phyloP scores from a whole-genome alignment of 2,888 invertebrate species.

The Rhogogaster chlorosoma region DNA sequence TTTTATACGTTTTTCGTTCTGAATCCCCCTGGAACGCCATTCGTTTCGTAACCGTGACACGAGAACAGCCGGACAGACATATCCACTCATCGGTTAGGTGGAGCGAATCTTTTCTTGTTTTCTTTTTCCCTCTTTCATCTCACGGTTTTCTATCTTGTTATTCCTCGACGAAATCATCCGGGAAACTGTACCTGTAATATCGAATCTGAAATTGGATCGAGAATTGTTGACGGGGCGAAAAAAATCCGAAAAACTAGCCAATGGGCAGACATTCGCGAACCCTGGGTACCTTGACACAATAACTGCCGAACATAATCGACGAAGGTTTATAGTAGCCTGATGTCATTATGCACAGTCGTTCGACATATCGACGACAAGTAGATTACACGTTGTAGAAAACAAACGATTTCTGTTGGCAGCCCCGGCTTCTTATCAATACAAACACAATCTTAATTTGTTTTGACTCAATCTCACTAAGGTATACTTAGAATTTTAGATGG shows the following conservation, averaged over 20 bases:
- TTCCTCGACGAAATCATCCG: background rate
- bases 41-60: conserved; percentile 26
- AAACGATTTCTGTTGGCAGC: background rate
- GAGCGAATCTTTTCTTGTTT: background rate
- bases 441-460: background rate
- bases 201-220: background rate
- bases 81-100: conserved; percentile 12
- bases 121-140: background rate
- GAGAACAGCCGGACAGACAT: conserved; percentile 8
- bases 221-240: background rate
- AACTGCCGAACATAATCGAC: background rate
- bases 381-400: background rate
- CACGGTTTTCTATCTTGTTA: background rate
- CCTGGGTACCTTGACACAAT: background rate
- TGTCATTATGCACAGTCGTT: conserved; percentile 2
- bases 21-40: conserved; percentile 21
- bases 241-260: background rate
- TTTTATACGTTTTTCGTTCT: conserved; percentile 27
- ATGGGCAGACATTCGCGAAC: too few relatives aligned
- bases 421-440: background rate
- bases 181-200: background rate
- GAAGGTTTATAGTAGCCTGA: background rate
- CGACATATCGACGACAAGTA: conserved; percentile 12
- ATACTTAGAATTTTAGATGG: background rate
- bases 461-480: background rate